These are phyloP conservation scores for Scatophagus argus DNA, from an alignment of 2,113 vertebrate genomes.

Conservation along the genomic window DNA sequence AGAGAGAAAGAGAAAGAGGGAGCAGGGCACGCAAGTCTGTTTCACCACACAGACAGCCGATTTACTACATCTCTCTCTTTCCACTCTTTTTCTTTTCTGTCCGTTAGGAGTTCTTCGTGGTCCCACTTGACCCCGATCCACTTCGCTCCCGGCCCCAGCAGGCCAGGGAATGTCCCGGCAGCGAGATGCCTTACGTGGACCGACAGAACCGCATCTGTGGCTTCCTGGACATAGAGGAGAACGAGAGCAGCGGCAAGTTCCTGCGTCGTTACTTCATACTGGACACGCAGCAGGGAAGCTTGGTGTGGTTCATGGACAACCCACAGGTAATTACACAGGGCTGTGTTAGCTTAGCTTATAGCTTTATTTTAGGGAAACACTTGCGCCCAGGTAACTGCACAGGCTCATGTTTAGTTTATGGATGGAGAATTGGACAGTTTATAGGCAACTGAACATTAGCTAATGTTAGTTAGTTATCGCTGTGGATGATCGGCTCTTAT, in stretches of 20 bases:
- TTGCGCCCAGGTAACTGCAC: background rate
- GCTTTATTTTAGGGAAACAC: background rate
- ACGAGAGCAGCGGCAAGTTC: conserved; percentile 97
- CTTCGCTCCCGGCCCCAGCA: conserved; percentile 61
- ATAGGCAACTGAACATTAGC: background rate
- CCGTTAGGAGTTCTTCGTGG: conserved; percentile 47
- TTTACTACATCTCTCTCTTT: conserved; percentile 22
- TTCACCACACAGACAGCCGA: conserved; percentile 53
- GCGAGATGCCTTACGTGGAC: conserved; percentile 99
- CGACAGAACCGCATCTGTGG: conserved; percentile 99
- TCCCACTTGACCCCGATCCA: conserved; percentile 43
- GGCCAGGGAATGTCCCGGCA: conserved; percentile 92
- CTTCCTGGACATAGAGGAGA: conserved; percentile 98
- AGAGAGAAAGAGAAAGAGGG: conserved; percentile 38
- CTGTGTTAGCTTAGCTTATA: conserved; percentile 59
- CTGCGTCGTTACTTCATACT: conserved; percentile 97
- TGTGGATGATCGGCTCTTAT: conserved; percentile 15
- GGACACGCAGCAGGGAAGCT: conserved; percentile 93
- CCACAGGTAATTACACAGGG: conserved; percentile 89
- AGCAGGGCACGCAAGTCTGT: conserved; percentile 19
- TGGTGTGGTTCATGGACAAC: conserved; percentile 99
- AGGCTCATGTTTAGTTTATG: conserved; percentile 10
- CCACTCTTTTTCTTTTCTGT: conserved; percentile 33
- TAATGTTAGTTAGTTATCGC: background rate
- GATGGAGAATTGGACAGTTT: background rate